These are phyloP conservation scores for Mobula hypostoma DNA, from an alignment of 2,113 vertebrate species.

Conservation along the genomic window DNA sequence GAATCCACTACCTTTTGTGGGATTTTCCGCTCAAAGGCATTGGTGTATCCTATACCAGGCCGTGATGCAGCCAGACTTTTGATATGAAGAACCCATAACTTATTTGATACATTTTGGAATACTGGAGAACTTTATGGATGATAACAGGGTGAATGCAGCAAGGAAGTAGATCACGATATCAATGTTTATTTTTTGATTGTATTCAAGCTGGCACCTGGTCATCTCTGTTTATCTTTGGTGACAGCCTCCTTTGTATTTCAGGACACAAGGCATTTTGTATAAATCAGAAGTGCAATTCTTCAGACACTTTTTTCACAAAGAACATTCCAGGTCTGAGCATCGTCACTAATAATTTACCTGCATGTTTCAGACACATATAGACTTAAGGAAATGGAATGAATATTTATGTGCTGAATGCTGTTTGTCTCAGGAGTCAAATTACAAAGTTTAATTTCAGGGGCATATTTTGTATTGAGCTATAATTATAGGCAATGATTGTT, in stretches of 20 bases:
- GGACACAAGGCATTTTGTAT: neutral
- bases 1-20: too few relatives aligned
- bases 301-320: neutral
- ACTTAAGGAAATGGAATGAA: neutral
- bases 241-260: neutral
- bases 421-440: neutral
- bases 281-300: neutral
- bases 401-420: neutral
- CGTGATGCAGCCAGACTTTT: too few relatives aligned
- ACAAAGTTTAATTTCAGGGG: neutral
- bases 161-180: too few relatives aligned
- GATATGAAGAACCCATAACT: too few relatives aligned
- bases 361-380: neutral
- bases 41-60: too few relatives aligned
- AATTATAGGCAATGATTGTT: neutral
- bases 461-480: neutral
- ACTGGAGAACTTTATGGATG: too few relatives aligned
- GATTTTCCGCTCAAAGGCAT: too few relatives aligned
- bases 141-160: too few relatives aligned
- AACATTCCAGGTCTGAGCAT: neutral
- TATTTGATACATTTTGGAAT: too few relatives aligned
- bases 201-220: too few relatives aligned
- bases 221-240: neutral
- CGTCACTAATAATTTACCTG: neutral
- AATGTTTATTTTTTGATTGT: too few relatives aligned